Evolutionary conservation across 1,140 invertebrate species (phyloP), one percentile per base, ranked within the genome.

Genomic region (Amphibalanus amphitrite): DNA sequence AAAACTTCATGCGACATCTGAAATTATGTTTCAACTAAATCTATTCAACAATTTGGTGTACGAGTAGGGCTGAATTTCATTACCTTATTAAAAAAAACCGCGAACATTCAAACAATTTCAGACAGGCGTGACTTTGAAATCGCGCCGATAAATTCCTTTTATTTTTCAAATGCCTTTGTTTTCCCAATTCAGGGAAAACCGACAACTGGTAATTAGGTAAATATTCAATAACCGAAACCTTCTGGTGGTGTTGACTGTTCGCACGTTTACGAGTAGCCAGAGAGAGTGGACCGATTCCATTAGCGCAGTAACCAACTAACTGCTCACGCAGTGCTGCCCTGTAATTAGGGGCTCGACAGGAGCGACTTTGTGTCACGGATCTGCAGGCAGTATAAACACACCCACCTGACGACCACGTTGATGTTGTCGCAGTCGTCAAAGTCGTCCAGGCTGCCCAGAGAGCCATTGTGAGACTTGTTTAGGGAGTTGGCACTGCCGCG

Each of bases 381-480:
- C 4, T 38, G 4, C 15, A 4, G 33, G 33, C 4, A 4, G 4
- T 38, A 38, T 38, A 38, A 38, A 17, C 1, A 67, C 26, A 70
- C 73, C 73, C 76, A 82, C 77, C 81, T 74, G 71, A 82, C 79
- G 13, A 81, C 78, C 6, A 82, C 81, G 70, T 80, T 79, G 64
- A 82, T 81, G 69, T 80, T 82, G 69, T 82, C 80, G 28, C 75
- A 76, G 26, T 75, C 73, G 67, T 76, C 75, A 25, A 38, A 70
- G 13, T 70, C 71, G 25, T 73, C 73, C 17, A 73, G 73, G 47
- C 70, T 71, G 68, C 73, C 73, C 15, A 71, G 69, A 0, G 73
- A 73, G 0, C 73, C 73, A 25, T 71, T 71, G 38, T 70, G 67
- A 0, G 73, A 71, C 70, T 71, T 70, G 29, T 71, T 70, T 23